Evolutionary conservation across 2,888 invertebrate species (phyloP), one percentile per base, ranked within the genome.

Genomic region (Spodoptera exigua): DNA sequence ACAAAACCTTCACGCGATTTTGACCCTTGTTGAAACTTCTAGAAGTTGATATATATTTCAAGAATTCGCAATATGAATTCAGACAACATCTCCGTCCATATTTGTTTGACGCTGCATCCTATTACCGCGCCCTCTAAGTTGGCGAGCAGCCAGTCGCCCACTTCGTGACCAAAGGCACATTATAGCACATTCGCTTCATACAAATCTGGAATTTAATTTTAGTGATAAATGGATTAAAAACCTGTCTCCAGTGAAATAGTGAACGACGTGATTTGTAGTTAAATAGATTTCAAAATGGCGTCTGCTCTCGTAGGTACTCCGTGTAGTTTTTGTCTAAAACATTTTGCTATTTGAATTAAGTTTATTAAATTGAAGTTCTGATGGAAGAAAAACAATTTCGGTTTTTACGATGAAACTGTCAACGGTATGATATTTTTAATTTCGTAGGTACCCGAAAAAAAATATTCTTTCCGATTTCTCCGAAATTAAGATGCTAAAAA

Each of bases 141-240:
- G 80, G 80, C 80, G 16, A n/a, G 13, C 18, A 61, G 80, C 79
- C 79, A 80, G 74, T 66, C 68, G 69, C 52, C 52, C 64, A 52
- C 55, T 68, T 47, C 71, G 74, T 71, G 80, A 78, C 80, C 70
- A 55, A 71, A 73, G 43, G 65, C 58, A 65, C 56, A 71, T 74
- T 75, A 72, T 52, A 64, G 60, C 67, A 64, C 65, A 64, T 55
- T 66, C 66, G 47, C 58, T 59, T 18, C 72, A 59, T 75, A 72
- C 70, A 67, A 72, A 70, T 75, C 59, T 53, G 70, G 60, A 77
- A 73, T 75, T 77, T 77, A 68, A 75, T 78, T 73, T 77, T 39
- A 66, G 65, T 72, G 70, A 86, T 81, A 81, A 83, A 86, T 87
- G 82, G 79, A 80, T 84, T 81, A 80, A 82, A 82, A 80, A 75